phyloP scores from a whole-genome alignment of 2,797 vertebrate genomes.

The Myotis myotis region DNA sequence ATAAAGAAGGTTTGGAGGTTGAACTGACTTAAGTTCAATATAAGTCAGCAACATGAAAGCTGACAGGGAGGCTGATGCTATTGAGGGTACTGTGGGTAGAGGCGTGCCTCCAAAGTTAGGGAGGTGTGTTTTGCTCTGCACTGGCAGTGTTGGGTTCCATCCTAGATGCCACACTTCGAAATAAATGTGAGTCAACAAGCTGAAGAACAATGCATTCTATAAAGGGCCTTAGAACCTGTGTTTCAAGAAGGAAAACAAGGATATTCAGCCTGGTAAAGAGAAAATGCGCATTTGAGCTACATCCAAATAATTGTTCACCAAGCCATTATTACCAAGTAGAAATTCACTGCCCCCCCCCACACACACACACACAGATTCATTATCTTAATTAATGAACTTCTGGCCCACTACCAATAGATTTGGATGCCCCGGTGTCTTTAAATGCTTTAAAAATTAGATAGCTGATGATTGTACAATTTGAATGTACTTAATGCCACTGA shows the following conservation, averaged over 20 bases:
- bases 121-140: not conserved
- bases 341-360: not conserved
- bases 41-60: not conserved
- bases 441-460: constrained; percentile 28
- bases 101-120: not conserved
- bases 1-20: not conserved
- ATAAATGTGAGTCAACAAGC: not conserved
- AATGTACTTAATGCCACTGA: not conserved
- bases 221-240: not conserved
- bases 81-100: not conserved
- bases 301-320: constrained; percentile 37
- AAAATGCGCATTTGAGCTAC: not conserved
- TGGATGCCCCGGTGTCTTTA: not conserved
- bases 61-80: not conserved
- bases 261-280: not conserved
- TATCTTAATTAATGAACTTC: constrained; percentile 33
- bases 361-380: not conserved
- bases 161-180: not conserved
- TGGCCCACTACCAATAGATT: not conserved
- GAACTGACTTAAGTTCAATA: not conserved
- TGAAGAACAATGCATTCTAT: not conserved
- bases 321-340: not conserved
- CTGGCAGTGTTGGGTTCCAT: not conserved
- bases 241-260: not conserved
- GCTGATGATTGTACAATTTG: not conserved